phyloP scores from a whole-genome alignment of 2,797 vertebrate species.

The Pangasius sanitwongsei region DNA sequence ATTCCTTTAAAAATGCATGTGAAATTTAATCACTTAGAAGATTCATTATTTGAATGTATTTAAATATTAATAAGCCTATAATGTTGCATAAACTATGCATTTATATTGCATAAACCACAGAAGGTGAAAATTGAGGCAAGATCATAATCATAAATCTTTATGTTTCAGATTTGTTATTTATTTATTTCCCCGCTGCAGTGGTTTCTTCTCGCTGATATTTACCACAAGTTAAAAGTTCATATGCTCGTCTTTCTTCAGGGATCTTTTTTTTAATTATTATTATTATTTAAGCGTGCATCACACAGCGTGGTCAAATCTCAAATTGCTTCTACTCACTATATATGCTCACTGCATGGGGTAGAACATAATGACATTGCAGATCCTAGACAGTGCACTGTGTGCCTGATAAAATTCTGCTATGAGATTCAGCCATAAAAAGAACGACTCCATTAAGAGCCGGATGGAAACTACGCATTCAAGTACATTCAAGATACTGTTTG shows the following conservation, averaged over 20 bases:
- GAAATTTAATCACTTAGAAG: conserved; percentile 25
- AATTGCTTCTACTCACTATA: conserved; percentile 3
- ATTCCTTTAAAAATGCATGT: conserved; percentile 25
- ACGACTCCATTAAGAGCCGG: background rate
- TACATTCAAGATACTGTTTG: background rate
- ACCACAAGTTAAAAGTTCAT: background rate
- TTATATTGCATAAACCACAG: conserved; percentile 20
- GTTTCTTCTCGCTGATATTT: background rate
- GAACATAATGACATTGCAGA: background rate
- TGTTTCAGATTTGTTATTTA: background rate
- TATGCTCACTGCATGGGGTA: background rate
- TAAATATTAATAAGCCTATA: conserved; percentile 23
- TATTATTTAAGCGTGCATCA: background rate
- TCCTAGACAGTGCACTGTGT: background rate
- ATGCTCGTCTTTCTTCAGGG: background rate
- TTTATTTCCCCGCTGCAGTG: background rate
- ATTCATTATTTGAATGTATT: conserved; percentile 20
- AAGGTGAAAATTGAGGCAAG: conserved; percentile 40
- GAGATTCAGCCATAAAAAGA: background rate
- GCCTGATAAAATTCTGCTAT: background rate
- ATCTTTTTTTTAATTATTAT: background rate
- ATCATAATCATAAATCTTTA: conserved; percentile 12
- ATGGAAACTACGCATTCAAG: background rate
- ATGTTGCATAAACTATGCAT: conserved; percentile 27
- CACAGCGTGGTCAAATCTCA: background rate